Conservation (phyloP, 2,888 invertebrate genomes). For the Stenurella melanura region DNA sequence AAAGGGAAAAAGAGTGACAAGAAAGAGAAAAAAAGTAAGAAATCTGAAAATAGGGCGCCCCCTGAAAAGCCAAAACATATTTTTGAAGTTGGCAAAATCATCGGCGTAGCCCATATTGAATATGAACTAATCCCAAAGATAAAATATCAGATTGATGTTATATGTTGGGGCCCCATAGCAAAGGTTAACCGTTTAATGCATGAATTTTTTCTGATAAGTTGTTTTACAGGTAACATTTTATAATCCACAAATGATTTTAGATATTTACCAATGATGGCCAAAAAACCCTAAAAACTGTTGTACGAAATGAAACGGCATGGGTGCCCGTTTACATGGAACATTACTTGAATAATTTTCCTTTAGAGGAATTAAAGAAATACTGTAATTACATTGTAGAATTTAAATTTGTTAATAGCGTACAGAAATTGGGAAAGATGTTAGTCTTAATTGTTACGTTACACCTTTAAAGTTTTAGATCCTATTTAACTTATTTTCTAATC, state of each 20-base stretch:
- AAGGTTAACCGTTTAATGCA: conserved; percentile 46
- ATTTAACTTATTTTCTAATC: conserved; percentile 25
- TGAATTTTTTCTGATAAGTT: neutral
- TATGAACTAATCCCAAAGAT: conserved; percentile 59
- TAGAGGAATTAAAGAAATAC: conserved; percentile 54
- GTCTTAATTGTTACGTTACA: conserved; percentile 16
- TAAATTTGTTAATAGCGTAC: conserved; percentile 47
- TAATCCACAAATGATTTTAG: conserved; percentile 29
- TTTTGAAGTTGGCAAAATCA: conserved; percentile 51
- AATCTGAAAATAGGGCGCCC: neutral
- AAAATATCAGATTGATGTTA: conserved; percentile 58
- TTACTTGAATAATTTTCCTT: conserved; percentile 48
- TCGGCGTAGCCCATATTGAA: conserved; percentile 54
- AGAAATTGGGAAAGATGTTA: conserved; percentile 52
- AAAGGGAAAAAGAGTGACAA: conserved; percentile 21
- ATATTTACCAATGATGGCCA: conserved; percentile 51
- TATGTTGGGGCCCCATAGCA: conserved; percentile 60
- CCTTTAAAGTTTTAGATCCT: neutral
- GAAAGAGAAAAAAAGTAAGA: conserved; percentile 23
- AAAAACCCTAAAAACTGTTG: conserved; percentile 54
- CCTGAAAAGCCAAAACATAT: conserved; percentile 40
- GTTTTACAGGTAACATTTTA: neutral
- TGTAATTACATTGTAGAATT: conserved; percentile 55
- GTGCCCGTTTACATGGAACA: conserved; percentile 60
- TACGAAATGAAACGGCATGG: conserved; percentile 54